phyloP scores from a whole-genome alignment of 2,797 vertebrate species.

The Clamator glandarius region DNA sequence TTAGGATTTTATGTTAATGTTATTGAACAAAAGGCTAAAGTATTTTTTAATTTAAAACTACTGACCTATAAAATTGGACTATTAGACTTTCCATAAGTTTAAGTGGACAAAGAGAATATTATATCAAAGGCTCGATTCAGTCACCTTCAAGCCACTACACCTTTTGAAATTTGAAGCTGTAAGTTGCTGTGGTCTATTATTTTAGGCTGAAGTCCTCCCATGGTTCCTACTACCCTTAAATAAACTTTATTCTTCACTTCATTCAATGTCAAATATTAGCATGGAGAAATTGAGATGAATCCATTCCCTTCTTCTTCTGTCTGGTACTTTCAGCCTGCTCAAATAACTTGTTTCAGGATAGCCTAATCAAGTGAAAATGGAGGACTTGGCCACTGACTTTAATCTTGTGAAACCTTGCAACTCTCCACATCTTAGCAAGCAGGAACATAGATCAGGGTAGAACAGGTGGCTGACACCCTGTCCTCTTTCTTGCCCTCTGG shows the following conservation, averaged over 20 bases:
- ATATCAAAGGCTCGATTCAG: constrained; percentile 64
- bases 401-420: neutral
- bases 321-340: neutral
- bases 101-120: constrained; percentile 65
- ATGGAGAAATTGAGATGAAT: neutral
- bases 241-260: constrained; percentile 6
- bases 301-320: neutral
- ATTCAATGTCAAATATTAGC: neutral
- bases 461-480: neutral
- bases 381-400: neutral
- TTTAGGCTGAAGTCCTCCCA: constrained; percentile 14
- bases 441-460: neutral
- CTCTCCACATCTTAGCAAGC: neutral
- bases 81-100: constrained; percentile 61
- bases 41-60: constrained; percentile 76
- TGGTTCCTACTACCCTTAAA: neutral
- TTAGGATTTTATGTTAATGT: constrained; percentile 71
- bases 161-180: constrained; percentile 27
- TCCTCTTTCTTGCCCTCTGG: neutral
- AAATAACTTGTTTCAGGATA: neutral
- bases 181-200: constrained; percentile 9
- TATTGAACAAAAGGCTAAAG: constrained; percentile 69
- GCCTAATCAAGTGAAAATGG: neutral
- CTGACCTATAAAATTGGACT: constrained; percentile 73
- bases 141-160: constrained; percentile 65